phyloP scores from a whole-genome alignment of 1,140 invertebrate genomes.

The Lanistes nyassanus region DNA sequence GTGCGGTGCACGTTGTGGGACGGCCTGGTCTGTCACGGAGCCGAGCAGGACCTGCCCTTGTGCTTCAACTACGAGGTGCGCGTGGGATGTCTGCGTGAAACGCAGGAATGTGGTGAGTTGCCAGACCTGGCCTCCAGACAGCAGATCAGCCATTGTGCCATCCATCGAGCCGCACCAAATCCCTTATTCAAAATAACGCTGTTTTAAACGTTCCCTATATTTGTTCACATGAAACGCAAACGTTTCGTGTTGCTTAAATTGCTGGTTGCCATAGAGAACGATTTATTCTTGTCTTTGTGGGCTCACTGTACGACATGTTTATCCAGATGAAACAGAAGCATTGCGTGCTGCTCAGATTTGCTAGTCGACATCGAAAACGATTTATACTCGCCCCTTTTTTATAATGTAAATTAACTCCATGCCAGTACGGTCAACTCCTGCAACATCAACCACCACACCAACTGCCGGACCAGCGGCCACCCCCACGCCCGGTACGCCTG shows the following conservation, averaged over 20 bases:
- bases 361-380: neutral
- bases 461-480: slow-evolving; percentile 14
- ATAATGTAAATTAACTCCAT: neutral
- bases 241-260: too few relatives aligned
- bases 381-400: neutral
- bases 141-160: too few relatives aligned
- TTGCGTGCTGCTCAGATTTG: too few relatives aligned
- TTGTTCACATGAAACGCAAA: too few relatives aligned
- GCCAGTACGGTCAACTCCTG: neutral
- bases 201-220: too few relatives aligned
- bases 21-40: slow-evolving; percentile 75
- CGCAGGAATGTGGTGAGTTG: slow-evolving; percentile 46
- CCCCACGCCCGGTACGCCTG: neutral
- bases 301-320: too few relatives aligned
- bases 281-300: too few relatives aligned
- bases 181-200: too few relatives aligned
- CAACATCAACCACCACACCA: slow-evolving; percentile 2
- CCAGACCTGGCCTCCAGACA: too few relatives aligned
- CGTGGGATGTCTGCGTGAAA: slow-evolving; percentile 55
- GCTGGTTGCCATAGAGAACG: too few relatives aligned
- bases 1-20: slow-evolving; percentile 79
- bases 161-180: too few relatives aligned
- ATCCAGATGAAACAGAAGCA: too few relatives aligned
- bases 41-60: slow-evolving; percentile 36
- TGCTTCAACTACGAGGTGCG: slow-evolving; percentile 62